phyloP scores from a whole-genome alignment of 2,888 invertebrate species.

The Drosophila sordidula region DNA sequence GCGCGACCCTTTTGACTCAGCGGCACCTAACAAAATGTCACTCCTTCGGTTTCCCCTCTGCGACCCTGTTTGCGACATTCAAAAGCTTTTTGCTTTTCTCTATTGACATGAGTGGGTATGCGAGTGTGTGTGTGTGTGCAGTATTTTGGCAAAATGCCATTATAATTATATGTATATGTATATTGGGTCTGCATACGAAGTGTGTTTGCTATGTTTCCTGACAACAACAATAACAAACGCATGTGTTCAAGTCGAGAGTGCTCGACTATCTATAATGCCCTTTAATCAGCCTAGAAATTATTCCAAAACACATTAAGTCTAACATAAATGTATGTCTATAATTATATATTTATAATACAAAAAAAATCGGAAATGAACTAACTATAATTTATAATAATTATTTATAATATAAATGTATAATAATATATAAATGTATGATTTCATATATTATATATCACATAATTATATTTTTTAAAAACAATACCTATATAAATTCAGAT shows the following conservation, averaged over 20 bases:
- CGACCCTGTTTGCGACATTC: conserved; percentile 21
- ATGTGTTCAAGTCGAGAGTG: not conserved
- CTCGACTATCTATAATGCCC: not conserved
- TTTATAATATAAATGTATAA: too few species aligned
- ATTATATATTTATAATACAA: too few species aligned
- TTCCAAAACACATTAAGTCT: too few species aligned
- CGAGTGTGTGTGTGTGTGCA: conserved; percentile 10
- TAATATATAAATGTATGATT: too few species aligned
- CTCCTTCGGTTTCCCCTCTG: conserved; percentile 13
- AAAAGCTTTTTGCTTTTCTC: conserved; percentile 32
- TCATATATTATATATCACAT: too few species aligned
- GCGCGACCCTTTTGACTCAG: not conserved
- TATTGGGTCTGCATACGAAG: conserved; percentile 19
- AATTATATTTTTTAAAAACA: too few species aligned
- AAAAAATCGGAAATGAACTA: too few species aligned
- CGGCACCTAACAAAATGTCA: conserved; percentile 14
- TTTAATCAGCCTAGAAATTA: too few species aligned
- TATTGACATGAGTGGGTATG: conserved; percentile 22
- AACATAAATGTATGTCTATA: too few species aligned
- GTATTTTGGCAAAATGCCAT: conserved; percentile 76
- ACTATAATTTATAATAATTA: too few species aligned
- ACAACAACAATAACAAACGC: conserved; percentile 4
- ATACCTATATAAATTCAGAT: too few species aligned
- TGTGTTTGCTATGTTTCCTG: conserved; percentile 26
- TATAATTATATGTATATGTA: conserved; percentile 68